Evolutionary conservation across 1,140 invertebrate genomes (phyloP).

Genomic region (Bombyx mandarina): DNA sequence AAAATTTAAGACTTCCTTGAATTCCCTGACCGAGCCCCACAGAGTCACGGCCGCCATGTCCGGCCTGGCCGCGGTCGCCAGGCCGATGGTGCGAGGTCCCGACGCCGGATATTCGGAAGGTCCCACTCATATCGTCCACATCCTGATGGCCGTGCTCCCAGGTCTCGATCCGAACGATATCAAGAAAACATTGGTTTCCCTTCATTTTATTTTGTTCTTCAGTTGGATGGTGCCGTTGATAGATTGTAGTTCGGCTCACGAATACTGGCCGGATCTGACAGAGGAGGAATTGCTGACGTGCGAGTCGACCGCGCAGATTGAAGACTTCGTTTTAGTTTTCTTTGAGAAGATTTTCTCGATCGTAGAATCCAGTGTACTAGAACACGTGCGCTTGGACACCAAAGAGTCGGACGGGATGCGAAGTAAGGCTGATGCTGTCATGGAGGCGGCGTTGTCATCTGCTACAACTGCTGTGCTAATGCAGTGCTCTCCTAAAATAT

Average conservation of each 20-base stretch:
- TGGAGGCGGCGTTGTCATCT: slow-evolving; percentile 79
- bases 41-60: slow-evolving; percentile 85
- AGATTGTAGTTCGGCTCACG: slow-evolving; percentile 84
- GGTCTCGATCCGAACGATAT: slow-evolving; percentile 94
- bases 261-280: slow-evolving; percentile 78
- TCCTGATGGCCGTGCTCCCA: slow-evolving; percentile 85
- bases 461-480: slow-evolving; percentile 77
- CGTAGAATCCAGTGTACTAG: slow-evolving; percentile 81
- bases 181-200: slow-evolving; percentile 84
- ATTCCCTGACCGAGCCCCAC: slow-evolving; percentile 90
- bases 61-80: slow-evolving; percentile 79
- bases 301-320: slow-evolving; percentile 85
- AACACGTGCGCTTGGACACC: slow-evolving; percentile 77
- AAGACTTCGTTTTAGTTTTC: slow-evolving; percentile 88
- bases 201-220: slow-evolving; percentile 85
- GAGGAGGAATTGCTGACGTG: slow-evolving; percentile 85
- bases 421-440: slow-evolving; percentile 79
- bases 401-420: slow-evolving; percentile 72
- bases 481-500: slow-evolving; percentile 70
- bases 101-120: slow-evolving; percentile 80
- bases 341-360: slow-evolving; percentile 83
- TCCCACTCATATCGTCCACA: slow-evolving; percentile 83
- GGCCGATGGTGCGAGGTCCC: slow-evolving; percentile 78
- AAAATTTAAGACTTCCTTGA: slow-evolving; percentile 82
- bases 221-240: slow-evolving; percentile 84